phyloP scores from a whole-genome alignment of 2,113 vertebrate genomes.

The Guaruba guarouba region DNA sequence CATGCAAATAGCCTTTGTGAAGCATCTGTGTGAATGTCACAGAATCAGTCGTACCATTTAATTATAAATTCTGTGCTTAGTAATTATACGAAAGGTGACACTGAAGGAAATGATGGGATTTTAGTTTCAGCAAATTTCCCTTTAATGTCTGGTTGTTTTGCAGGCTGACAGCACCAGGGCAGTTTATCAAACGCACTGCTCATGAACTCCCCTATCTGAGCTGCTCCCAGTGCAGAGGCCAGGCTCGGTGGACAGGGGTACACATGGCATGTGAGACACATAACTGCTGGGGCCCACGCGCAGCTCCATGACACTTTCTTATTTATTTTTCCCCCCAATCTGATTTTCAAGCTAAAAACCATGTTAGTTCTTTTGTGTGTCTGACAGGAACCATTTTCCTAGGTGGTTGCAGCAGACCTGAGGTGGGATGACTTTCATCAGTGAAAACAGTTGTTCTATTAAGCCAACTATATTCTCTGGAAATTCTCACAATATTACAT shows the following conservation, averaged over 20 bases:
- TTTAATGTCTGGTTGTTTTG: background rate
- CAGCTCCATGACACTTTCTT: background rate
- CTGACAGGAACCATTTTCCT: background rate
- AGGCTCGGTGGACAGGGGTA: background rate
- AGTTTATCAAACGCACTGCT: background rate
- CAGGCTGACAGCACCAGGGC: background rate
- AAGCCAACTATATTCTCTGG: background rate
- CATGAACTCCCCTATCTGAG: fast-evolving
- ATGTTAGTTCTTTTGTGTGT: background rate
- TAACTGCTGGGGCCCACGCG: fast-evolving
- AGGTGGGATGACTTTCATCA: background rate
- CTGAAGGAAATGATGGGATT: constrained; percentile 19
- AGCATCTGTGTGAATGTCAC: background rate
- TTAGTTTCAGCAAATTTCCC: background rate
- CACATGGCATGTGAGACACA: fast-evolving
- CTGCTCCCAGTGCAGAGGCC: background rate
- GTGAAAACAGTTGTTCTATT: background rate
- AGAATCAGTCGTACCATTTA: background rate
- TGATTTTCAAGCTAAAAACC: background rate
- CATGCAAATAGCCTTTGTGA: background rate
- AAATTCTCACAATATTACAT: background rate
- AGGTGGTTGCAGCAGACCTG: background rate
- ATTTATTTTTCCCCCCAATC: background rate
- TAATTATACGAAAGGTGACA: constrained; percentile 18
- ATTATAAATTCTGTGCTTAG: background rate